Base-by-base conservation (phyloP, 2,888 invertebrate genomes). In the Athalia circularis region DNA sequence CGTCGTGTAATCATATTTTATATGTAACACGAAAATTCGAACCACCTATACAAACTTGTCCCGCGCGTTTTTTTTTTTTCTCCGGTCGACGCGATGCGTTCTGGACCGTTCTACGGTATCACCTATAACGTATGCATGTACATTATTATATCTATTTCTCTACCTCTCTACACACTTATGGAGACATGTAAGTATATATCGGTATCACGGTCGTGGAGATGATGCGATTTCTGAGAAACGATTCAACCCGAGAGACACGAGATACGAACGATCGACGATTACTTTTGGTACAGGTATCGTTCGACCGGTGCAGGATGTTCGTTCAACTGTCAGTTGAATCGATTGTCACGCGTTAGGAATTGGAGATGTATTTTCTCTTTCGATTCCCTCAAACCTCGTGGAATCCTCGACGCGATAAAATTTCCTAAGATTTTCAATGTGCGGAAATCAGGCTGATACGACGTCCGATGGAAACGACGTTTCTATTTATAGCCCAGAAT, bases 191-290 rank as follows among this genome's bases (percentile, higher is more conserved):
- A 29, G 13, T 48, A 13, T 48, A 9, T 54, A 45, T 70, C 29
- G 68, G 57, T 72, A 47, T 72, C 47, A 13, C 2, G 45, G 72
- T 64, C 6, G 75, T 62, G 9, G 50, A 75, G 75, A 75, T 75
- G 75, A 75, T 52, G 75, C 75, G 75, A 75, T 75, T 75, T 75
- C 75, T 50, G 62, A 75, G 75, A 75, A 75, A 48, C 62, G 75
- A 75, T 75, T 75, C 64, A 45, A 72, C 47, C 11, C 62, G 75
- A 67, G 67, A 64, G 75, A 75, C 48, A 62, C 61, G 74, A 48
- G 75, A 61, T 47, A 74, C 61, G 48, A 64, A 43, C 75, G 62
- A 64, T 50, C 75, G 15, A 75, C 50, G 75, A 75, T 75, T 75
- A 75, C 62, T 75, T 75, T 72, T 9, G 50, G 62, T 75, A 29